phyloP scores from a whole-genome alignment of 2,113 vertebrate genomes.

The Bubo bubo region DNA sequence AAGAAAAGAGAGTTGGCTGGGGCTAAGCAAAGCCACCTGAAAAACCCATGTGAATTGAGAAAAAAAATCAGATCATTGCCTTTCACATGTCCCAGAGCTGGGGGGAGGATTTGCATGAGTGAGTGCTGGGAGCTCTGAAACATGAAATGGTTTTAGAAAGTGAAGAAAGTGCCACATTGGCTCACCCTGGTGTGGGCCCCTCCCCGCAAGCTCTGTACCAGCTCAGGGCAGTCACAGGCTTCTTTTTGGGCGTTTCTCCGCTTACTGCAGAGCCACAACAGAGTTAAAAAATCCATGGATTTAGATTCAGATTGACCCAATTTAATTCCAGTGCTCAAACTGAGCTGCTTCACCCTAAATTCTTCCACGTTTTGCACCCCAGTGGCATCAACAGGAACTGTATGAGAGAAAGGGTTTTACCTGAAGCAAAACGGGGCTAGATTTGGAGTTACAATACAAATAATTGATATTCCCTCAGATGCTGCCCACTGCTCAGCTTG shows the following conservation, averaged over 20 bases:
- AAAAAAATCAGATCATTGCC: not conserved
- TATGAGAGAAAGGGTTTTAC: not conserved
- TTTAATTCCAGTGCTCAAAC: not conserved
- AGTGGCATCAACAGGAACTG: not conserved
- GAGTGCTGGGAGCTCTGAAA: not conserved
- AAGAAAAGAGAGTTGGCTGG: not conserved
- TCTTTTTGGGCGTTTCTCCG: not conserved
- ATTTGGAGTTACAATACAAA: rapidly evolving
- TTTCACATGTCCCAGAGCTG: not conserved
- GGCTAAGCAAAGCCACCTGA: not conserved
- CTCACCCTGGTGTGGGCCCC: not conserved
- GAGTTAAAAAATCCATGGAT: rapidly evolving
- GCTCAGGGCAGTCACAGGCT: not conserved
- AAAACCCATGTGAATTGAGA: not conserved
- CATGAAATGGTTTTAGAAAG: not conserved
- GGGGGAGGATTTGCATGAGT: rapidly evolving
- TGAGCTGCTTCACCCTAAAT: not conserved
- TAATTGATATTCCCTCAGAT: not conserved
- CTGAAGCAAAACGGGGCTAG: not conserved
- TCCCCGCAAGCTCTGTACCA: not conserved
- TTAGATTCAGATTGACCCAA: not conserved
- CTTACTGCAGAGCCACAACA: not conserved
- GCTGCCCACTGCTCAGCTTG: not conserved
- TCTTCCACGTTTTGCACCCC: rapidly evolving
- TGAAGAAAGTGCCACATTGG: rapidly evolving